A percentile compares a stretch with the other conserved stretches of the same genome.
phyloP scores from a whole-genome alignment of 2,113 vertebrate genomes.

The Panurus biarmicus region DNA sequence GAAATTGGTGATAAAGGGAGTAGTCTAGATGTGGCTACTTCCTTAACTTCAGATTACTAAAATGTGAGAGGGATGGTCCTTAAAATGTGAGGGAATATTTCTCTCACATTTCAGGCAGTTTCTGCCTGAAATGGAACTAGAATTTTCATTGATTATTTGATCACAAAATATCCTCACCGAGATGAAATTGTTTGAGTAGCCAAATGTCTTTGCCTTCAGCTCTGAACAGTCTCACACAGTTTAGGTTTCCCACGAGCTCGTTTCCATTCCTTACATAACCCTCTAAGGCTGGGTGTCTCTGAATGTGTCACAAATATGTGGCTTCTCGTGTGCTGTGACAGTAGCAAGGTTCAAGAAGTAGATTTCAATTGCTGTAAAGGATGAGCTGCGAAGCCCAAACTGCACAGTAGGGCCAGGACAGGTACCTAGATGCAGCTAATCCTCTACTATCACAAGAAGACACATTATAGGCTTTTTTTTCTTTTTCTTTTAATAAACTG shows the following conservation, averaged over 20 bases:
- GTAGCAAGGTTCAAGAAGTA: background rate
- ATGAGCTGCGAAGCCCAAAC: background rate
- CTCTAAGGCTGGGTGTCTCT: background rate
- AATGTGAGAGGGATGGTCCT: fast-evolving
- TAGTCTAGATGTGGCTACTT: background rate
- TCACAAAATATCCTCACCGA: background rate
- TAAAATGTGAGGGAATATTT: background rate
- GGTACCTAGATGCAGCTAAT: background rate
- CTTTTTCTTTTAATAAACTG: background rate
- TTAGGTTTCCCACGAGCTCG: background rate
- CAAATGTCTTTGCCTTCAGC: background rate
- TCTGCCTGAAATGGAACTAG: background rate
- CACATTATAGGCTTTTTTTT: background rate
- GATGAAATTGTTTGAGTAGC: background rate
- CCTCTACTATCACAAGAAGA: background rate
- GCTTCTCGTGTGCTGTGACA: background rate
- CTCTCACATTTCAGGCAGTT: background rate
- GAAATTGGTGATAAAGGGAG: background rate
- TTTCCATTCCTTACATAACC: background rate
- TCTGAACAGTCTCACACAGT: background rate
- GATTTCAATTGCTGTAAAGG: background rate
- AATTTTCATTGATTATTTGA: background rate
- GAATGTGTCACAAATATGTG: fast-evolving
- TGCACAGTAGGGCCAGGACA: background rate
- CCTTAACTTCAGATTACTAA: background rate